A percentile compares a stretch with the other conserved stretches of the same genome.
Evolutionary conservation across 2,888 invertebrate genomes (phyloP).

Genomic region (Ennomos quercinarius): DNA sequence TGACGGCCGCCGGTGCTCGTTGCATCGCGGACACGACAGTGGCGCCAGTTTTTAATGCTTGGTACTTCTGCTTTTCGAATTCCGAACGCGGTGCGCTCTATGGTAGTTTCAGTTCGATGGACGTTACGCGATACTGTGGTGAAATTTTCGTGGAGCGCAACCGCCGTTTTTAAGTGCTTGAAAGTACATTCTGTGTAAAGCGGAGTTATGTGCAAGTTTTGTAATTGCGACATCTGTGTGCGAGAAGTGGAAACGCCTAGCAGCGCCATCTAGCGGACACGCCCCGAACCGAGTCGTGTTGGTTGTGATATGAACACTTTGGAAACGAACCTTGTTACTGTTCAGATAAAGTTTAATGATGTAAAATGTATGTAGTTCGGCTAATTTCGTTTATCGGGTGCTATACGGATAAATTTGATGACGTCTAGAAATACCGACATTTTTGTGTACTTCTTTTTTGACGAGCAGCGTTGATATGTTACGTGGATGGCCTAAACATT

Average conservation of each 20-base stretch:
- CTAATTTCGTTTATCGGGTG: slow-evolving; percentile 58
- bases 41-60: slow-evolving; percentile 32
- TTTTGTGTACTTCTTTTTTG: slow-evolving; percentile 49
- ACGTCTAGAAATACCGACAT: slow-evolving; percentile 62
- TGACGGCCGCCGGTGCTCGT: slow-evolving; percentile 48
- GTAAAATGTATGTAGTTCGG: slow-evolving; percentile 42
- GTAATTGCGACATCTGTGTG: slow-evolving; percentile 52
- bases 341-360: slow-evolving; percentile 47
- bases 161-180: slow-evolving; percentile 30
- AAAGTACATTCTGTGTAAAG: slow-evolving; percentile 39
- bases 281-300: slow-evolving; percentile 60
- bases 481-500: slow-evolving; percentile 44
- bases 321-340: slow-evolving; percentile 52
- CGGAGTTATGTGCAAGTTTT: slow-evolving; percentile 43
- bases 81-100: slow-evolving; percentile 40
- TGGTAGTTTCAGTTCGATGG: slow-evolving; percentile 48
- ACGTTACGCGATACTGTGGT: slow-evolving; percentile 48
- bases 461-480: slow-evolving; percentile 47
- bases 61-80: slow-evolving; percentile 17
- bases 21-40: slow-evolving; percentile 32
- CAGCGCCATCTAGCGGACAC: slow-evolving; percentile 60
- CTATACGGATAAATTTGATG: slow-evolving; percentile 54
- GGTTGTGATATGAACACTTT: slow-evolving; percentile 68
- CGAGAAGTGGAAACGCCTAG: slow-evolving; percentile 39
- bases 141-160: slow-evolving; percentile 45